A percentile compares a stretch with the other conserved stretches of the same genome.
Conservation (phyloP, 2,113 vertebrate species). For the Otocyon megalotis region DNA sequence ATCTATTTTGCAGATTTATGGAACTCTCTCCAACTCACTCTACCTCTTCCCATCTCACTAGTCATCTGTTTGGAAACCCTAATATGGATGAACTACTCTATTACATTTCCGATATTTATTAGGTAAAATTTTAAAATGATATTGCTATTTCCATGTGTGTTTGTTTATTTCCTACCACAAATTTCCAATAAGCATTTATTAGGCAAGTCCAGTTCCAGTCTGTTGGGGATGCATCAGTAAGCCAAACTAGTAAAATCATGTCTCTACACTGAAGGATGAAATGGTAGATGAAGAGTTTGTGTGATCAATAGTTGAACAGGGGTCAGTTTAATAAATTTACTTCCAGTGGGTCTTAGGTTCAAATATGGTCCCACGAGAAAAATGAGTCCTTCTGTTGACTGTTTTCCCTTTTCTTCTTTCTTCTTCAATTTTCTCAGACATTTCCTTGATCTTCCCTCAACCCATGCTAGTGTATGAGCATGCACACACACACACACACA, state of each 20-base stretch:
- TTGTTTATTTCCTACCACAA: constrained; percentile 29
- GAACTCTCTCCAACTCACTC: not conserved
- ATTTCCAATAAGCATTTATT: not conserved
- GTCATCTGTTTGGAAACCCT: constrained; percentile 22
- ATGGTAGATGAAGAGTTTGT: not conserved
- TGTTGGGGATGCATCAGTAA: not conserved
- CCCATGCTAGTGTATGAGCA: not conserved
- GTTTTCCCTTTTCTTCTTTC: not conserved
- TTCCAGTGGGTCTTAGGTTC: not conserved
- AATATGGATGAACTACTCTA: not conserved
- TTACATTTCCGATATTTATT: not conserved
- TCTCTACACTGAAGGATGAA: not conserved
- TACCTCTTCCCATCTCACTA: not conserved
- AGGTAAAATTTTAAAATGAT: not conserved
- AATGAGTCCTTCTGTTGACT: not conserved
- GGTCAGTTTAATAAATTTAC: not conserved
- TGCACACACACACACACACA: not conserved
- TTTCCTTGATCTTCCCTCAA: not conserved
- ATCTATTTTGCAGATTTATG: constrained; percentile 29
- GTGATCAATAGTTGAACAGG: not conserved
- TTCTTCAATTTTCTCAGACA: not conserved
- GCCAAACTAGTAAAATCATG: not conserved
- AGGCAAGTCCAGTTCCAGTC: not conserved
- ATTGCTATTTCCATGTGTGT: not conserved
- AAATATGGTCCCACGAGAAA: not conserved